phyloP scores from a whole-genome alignment of 2,113 vertebrate genomes.

The Geococcyx californianus region DNA sequence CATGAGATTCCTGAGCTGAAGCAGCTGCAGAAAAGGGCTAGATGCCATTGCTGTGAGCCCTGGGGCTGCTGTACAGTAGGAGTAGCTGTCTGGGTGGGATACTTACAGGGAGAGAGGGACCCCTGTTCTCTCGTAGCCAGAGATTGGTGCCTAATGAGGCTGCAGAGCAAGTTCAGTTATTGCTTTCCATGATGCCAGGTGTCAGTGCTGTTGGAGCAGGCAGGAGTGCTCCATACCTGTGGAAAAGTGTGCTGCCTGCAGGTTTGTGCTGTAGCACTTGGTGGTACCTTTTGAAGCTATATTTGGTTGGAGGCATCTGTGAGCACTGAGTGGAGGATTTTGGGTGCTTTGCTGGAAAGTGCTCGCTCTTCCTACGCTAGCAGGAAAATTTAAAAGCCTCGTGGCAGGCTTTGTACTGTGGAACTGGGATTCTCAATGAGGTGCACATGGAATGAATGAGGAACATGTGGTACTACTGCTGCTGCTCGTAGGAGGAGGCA shows the following conservation, averaged over 20 bases:
- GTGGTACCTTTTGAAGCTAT: conserved; percentile 11
- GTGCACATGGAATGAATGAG: not conserved
- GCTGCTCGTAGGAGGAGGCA: not conserved
- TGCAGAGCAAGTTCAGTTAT: not conserved
- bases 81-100: accelerated
- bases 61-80: not conserved
- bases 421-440: not conserved
- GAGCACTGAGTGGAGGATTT: not conserved
- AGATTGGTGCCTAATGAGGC: not conserved
- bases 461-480: not conserved
- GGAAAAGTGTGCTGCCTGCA: not conserved
- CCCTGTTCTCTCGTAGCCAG: not conserved
- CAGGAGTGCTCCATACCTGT: not conserved
- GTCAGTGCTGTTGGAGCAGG: not conserved
- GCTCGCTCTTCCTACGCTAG: not conserved
- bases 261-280: not conserved
- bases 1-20: not conserved
- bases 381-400: not conserved
- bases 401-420: not conserved
- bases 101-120: not conserved
- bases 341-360: not conserved
- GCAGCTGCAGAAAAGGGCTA: not conserved
- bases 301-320: conserved; percentile 42
- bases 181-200: not conserved
- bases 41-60: accelerated